A percentile compares a stretch with the other conserved stretches of the same genome.
Conservation (phyloP, 2,888 invertebrate genomes). For the Eudasyphora cyanicolor region DNA sequence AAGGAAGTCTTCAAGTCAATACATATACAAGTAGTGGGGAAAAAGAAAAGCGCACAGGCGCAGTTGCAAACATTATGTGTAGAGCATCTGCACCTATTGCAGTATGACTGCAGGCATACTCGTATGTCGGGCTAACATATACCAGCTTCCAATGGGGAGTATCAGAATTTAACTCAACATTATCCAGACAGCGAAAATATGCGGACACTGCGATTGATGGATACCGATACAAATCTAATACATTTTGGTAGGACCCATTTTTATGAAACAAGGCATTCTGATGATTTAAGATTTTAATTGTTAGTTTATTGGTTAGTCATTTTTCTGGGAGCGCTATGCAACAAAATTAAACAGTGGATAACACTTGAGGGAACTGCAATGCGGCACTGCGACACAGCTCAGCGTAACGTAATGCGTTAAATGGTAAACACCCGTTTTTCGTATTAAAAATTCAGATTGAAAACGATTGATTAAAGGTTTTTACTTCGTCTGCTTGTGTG, state of each 20-base stretch:
- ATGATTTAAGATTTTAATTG: constrained; percentile 43
- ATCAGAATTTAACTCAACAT: not conserved
- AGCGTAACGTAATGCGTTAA: constrained; percentile 48
- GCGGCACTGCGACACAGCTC: not conserved
- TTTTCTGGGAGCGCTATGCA: not conserved
- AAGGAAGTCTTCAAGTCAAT: constrained; percentile 30
- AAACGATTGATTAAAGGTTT: constrained; percentile 56
- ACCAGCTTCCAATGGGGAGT: not conserved
- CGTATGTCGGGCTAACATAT: not conserved
- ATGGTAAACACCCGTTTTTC: constrained; percentile 57
- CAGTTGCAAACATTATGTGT: constrained; percentile 15
- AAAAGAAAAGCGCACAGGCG: not conserved
- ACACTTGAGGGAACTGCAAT: not conserved
- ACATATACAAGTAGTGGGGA: too few relatives aligned
- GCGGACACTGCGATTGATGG: constrained; percentile 38
- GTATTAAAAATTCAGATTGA: constrained; percentile 62
- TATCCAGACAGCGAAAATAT: not conserved
- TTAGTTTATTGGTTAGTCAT: constrained; percentile 7
- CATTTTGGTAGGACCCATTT: not conserved
- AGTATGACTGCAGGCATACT: not conserved
- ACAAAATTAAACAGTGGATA: not conserved
- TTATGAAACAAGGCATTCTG: not conserved
- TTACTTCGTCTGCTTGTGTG: not conserved
- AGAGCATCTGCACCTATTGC: not conserved
- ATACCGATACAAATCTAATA: constrained; percentile 45